These are phyloP conservation scores for Podarcis siculus DNA, from an alignment of 2,797 vertebrate species.

Conservation along the genomic window DNA sequence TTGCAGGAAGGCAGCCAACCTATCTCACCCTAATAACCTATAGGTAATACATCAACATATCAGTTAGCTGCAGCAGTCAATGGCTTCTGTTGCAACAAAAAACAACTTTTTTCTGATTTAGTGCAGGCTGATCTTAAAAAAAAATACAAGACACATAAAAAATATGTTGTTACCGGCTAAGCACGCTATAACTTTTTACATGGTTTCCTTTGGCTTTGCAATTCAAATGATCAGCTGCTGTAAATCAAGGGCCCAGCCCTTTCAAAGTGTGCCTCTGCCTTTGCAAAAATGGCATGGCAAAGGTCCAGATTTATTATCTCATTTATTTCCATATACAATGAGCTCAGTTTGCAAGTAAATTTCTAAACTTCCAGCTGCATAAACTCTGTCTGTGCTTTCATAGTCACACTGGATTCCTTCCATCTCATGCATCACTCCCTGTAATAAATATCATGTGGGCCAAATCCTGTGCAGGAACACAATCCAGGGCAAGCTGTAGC, in stretches of 20 bases:
- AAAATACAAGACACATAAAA: not conserved
- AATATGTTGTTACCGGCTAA: constrained; percentile 37
- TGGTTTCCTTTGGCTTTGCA: constrained; percentile 24
- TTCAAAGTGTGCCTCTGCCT: constrained; percentile 51
- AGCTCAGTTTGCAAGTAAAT: constrained; percentile 67
- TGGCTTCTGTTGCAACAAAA: not conserved
- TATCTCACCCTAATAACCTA: not conserved
- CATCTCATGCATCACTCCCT: constrained; percentile 69
- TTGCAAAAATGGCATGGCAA: constrained; percentile 47
- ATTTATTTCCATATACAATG: constrained; percentile 63
- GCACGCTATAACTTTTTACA: constrained; percentile 1
- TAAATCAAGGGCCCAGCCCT: constrained; percentile 44
- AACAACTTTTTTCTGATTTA: not conserved
- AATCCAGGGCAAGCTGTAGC: constrained; percentile 56
- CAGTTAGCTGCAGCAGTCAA: not conserved
- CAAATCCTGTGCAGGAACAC: constrained; percentile 61
- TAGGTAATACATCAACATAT: not conserved
- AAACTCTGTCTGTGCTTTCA: constrained; percentile 65
- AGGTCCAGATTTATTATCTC: constrained; percentile 61
- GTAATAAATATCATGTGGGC: constrained; percentile 61
- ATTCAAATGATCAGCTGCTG: constrained; percentile 48
- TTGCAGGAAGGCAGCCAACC: too few relatives aligned
- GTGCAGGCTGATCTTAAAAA: not conserved
- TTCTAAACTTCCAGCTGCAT: constrained; percentile 71
- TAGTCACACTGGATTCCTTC: constrained; percentile 61